Evolutionary conservation across 2,113 vertebrate species (phyloP), one percentile per base, ranked within the genome.

Genomic region (Onychostoma macrolepis): DNA sequence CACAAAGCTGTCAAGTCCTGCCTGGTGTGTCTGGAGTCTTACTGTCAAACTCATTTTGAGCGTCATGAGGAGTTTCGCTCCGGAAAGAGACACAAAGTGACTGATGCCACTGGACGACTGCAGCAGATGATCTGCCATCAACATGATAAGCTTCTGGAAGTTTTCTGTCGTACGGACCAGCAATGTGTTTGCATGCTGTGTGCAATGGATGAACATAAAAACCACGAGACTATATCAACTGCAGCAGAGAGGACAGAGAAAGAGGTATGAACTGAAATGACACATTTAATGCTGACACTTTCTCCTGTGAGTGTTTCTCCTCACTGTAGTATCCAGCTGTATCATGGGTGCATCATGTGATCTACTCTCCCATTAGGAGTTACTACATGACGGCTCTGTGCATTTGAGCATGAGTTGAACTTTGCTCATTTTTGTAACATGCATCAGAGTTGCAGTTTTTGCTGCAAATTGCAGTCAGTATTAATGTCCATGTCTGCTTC

Each of bases 31-130:
- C 72, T 76, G 41, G 41, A 24, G 24, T 74, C 36, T n/a, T 74
- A 43, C 21, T 74, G 36, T 41, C 71, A 74, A 74, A 74, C 71
- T n/a, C 36, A 74, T 41, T 74, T 74, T 41, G 71, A 74, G 33
- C 6, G 10, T 5, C 19, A 41, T 6, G 9, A 72, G 21, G 36
- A 74, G 71, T 74, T 74, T 74, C 21, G 10, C 21, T 74, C 71
- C 7, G 36, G 33, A 74, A 33, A 69, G 33, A 0, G 15, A 69
- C 30, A 69, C 30, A 69, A 19, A 69, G 65, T 69, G 28, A 69
- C 2, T 30, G 19, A 71, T 71, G 67, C 67, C 30, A 71, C 30
- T 71, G 33, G 8, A 71, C 17, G 33, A 43, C 71, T 74, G 38
- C 71, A 43, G 38, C 21, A 43, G 38, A 74, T 71, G 17, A 71